Base-by-base conservation (phyloP, 1,140 invertebrate genomes). In the Dendrolimus punctatus region DNA sequence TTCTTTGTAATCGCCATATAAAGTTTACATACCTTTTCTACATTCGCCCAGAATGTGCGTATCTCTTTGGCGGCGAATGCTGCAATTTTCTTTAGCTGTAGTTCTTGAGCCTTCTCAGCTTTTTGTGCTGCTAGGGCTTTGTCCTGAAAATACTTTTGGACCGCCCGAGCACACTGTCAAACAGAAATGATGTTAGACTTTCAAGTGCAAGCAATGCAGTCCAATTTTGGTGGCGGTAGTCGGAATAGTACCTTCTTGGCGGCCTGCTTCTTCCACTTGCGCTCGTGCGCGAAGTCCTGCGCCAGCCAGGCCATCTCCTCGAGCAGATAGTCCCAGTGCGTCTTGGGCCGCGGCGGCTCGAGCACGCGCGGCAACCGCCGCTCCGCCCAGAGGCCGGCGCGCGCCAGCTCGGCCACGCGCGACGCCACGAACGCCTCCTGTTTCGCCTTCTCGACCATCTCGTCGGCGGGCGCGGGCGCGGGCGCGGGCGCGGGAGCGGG, bases 291-390 rank as follows among this genome's bases (percentile, higher is more conserved):
- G 90, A 99, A 99, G 87, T 99, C 98, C 10, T 96, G 94, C 41
- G 97, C 95, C 50, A 99, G 88, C 98, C 98, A 99, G 36, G 94
- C 93, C 96, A 99, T 99, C 87, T 99, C 98, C 83, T 99, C 98
- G 6, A 99, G 82, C 48, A 99, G 89, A 85, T 98, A 99, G 82
- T 99, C 98, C 98, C 98, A 99, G 80, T 99, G 98, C n/a, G 94
- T 93, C 89, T 99, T 99, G 9, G 91, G 89, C 65, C 96, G 89
- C 44, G 92, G 90, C 54, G 96, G 95, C 88, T 99, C 97, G 70
- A 96, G 92, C 36, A 98, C 91, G 88, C 98, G 98, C 4, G 97
- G 97, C 73, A 99, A 88, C 61, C 96, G 90, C 77, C 94, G 92
- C 73, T 97, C 95, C 46, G 95, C 93, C 98, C 97, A 99, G 64